A percentile compares a stretch with the other conserved stretches of the same genome.
These are phyloP conservation scores for Neelides folsomi DNA, from an alignment of 2,888 invertebrate species.

Conservation along the genomic window DNA sequence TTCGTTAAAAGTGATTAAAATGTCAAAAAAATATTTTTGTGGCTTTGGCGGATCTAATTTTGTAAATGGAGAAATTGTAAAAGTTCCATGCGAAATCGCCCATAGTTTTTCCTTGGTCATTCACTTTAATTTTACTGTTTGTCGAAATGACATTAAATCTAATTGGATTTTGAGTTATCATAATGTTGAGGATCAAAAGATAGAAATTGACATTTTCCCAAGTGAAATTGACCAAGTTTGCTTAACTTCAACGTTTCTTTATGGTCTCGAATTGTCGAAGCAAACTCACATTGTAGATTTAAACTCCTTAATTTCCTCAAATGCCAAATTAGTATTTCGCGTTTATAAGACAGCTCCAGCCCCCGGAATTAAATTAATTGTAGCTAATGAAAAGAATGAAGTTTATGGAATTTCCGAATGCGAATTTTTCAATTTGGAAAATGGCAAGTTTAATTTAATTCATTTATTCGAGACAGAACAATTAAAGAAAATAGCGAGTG, in stretches of 20 bases:
- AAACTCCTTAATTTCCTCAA: constrained; percentile 9
- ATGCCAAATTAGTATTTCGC: constrained; percentile 17
- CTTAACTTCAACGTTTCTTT: too few species aligned
- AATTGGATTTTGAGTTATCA: too few species aligned
- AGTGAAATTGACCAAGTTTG: too few species aligned
- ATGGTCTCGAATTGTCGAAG: too few species aligned
- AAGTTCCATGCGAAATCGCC: too few species aligned
- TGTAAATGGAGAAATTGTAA: too few species aligned
- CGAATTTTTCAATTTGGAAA: neutral
- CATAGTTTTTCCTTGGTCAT: too few species aligned
- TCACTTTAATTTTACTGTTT: too few species aligned
- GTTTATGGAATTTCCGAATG: neutral
- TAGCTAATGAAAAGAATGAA: neutral
- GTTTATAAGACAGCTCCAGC: constrained; percentile 19
- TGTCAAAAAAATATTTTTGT: constrained; percentile 12
- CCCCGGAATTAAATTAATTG: constrained; percentile 1
- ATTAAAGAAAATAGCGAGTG: constrained; percentile 18
- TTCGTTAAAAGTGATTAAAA: neutral
- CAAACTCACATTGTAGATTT: too few species aligned
- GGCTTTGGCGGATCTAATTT: constrained; percentile 5
- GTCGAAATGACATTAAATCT: too few species aligned
- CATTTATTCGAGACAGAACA: constrained; percentile 12
- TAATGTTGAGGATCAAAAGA: too few species aligned
- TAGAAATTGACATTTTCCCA: too few species aligned
- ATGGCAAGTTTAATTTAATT: constrained; percentile 4